Evolutionary conservation across 2,113 vertebrate species (phyloP), one percentile per base, ranked within the genome.

Genomic region (Redunca redunca): DNA sequence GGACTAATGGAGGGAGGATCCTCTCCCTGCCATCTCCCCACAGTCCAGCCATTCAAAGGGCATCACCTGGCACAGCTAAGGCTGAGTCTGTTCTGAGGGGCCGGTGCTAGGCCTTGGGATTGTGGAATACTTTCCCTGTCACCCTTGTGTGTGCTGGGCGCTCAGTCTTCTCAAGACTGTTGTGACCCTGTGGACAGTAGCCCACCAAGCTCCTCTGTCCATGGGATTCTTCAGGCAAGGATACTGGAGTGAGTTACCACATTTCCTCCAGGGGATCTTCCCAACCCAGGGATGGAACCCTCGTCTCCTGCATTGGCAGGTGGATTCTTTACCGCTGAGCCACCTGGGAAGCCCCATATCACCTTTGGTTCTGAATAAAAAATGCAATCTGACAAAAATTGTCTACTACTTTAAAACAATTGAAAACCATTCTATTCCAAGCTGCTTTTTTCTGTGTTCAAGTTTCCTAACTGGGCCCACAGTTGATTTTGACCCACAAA

Each of bases 101-200:
- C 4, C 0, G 4, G 14, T 16, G 4, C 46, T 2, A 7, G 6
- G 28, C 33, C 33, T 77, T 30, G 50, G 53, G 57, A 8, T 0
- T 55, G 60, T 36, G 33, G 87, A 28, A 48, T 62, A 55, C 8
- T 53, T 86, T 33, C 26, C 7, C 13, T 11, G 16, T 33, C 13
- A 10, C 11, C 15, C 46, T n/a, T 81, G 23, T 26, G 71, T 77
- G 36, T 77, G 36, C 71, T 43, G 23, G 11, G 36, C 0, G 0
- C n/a, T 77, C 36, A 77, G 36, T 77, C 2, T 0, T 43, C 12
- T 43, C 23, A 77, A 71, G 36, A 15, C 21, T 77, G 36, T 43
- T 77, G 71, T 7, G 71, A 77, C 23, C 71, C 23, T 40, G 40
- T 43, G 71, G 23, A 43, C 36, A 4, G 71, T 43, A 43, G 12